These are phyloP conservation scores for Eptesicus fuscus DNA, from an alignment of 2,113 vertebrate genomes.

Conservation along the genomic window DNA sequence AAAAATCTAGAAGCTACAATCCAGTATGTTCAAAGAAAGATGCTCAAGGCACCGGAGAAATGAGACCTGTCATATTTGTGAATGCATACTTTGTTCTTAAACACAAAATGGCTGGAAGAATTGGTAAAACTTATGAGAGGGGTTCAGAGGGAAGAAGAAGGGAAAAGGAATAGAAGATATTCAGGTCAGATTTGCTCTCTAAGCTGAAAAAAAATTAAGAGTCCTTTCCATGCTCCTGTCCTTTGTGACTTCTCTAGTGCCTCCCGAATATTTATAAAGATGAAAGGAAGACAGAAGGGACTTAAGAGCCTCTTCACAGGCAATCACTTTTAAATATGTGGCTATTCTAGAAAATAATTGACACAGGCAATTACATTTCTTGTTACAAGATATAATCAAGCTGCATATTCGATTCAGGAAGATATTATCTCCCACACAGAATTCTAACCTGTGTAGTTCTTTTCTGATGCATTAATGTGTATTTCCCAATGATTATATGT, in stretches of 20 bases:
- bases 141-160: background rate
- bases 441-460: background rate
- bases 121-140: background rate
- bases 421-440: background rate
- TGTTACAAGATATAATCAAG: background rate
- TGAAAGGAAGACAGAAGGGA: background rate
- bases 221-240: background rate
- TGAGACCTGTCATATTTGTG: background rate
- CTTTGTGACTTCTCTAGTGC: background rate
- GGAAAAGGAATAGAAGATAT: accelerated
- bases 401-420: background rate
- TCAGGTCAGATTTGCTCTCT: background rate
- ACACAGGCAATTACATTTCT: background rate
- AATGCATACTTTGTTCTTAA: background rate
- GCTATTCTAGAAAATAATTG: background rate
- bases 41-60: background rate
- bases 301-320: background rate
- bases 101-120: background rate
- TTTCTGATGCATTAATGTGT: background rate
- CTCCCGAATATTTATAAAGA: background rate
- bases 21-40: background rate
- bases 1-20: background rate
- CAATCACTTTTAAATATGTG: background rate
- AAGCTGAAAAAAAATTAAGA: background rate
- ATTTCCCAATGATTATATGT: background rate